Conservation (phyloP, 2,888 invertebrate genomes). For the Scaptomyza parva region DNA sequence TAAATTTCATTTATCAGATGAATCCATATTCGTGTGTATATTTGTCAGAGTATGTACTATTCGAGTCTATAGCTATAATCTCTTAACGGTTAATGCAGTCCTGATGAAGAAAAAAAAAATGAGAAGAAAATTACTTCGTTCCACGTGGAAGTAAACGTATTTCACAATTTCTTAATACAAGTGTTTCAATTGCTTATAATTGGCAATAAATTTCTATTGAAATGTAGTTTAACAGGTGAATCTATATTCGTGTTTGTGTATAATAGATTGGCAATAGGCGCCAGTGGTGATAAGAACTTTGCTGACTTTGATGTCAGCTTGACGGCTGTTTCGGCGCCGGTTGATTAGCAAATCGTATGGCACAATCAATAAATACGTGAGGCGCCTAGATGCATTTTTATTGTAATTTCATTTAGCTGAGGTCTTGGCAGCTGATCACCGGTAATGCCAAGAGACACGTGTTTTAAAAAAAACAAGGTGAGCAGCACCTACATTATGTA, state of each 20-base stretch:
- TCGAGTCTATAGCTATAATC: no score
- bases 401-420: conserved; percentile 30
- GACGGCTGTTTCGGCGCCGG: conserved; percentile 15
- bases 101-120: no score
- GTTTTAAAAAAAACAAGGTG: conserved; percentile 27
- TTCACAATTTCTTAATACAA: no score
- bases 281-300: conserved; percentile 7
- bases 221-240: background rate
- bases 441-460: conserved; percentile 22
- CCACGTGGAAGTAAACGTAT: no score
- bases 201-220: background rate
- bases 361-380: conserved; percentile 51
- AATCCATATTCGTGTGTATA: no score
- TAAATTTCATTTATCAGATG: no score
- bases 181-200: conserved; percentile 10
- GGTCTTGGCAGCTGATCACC: conserved; percentile 23
- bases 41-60: no score
- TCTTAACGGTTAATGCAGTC: no score
- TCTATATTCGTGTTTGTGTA: background rate
- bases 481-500: conserved; percentile 1
- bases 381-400: conserved; percentile 41
- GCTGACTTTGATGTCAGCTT: conserved; percentile 13
- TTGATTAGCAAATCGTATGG: conserved; percentile 16
- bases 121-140: no score
- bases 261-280: background rate